Evolutionary conservation across 2,888 invertebrate species (phyloP).

Genomic region (Brassicogethes aeneus): DNA sequence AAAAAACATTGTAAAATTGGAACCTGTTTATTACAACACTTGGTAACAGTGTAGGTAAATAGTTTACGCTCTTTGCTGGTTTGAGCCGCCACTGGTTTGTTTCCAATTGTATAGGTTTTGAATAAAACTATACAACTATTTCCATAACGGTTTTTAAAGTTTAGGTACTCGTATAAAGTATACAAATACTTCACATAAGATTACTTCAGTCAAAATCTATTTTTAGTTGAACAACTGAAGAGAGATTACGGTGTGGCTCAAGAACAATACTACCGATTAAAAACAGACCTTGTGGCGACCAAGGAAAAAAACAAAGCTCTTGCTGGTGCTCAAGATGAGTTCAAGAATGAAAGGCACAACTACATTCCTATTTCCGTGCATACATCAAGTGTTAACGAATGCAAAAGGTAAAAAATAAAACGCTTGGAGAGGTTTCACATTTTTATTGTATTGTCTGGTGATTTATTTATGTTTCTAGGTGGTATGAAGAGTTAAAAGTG

Average conservation of each 20-base stretch:
- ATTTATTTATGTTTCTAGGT: slow-evolving; percentile 35
- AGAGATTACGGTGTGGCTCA: slow-evolving; percentile 57
- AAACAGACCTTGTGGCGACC: slow-evolving; percentile 49
- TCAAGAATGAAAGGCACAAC: slow-evolving; percentile 45
- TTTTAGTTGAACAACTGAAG: slow-evolving; percentile 52
- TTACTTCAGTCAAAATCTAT: slow-evolving; percentile 18
- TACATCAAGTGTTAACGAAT: slow-evolving; percentile 61
- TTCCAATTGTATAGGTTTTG: too few species aligned
- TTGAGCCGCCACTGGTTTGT: too few species aligned
- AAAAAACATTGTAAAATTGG: too few species aligned
- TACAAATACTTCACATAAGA: too few species aligned
- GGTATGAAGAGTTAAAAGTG: slow-evolving; percentile 65
- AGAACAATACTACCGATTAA: slow-evolving; percentile 50
- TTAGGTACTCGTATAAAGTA: too few species aligned
- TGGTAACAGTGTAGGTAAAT: too few species aligned
- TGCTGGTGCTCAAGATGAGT: slow-evolving; percentile 44
- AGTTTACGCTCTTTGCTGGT: too few species aligned
- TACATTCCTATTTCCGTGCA: slow-evolving; percentile 57
- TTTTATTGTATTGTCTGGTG: background rate
- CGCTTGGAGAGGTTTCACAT: background rate
- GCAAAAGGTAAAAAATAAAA: slow-evolving; percentile 48
- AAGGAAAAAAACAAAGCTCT: slow-evolving; percentile 51
- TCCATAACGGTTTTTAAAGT: too few species aligned
- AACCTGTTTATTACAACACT: too few species aligned
- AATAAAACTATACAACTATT: too few species aligned